Conservation (phyloP, 1,140 invertebrate species). For the Ceratosolen solmsi region DNA sequence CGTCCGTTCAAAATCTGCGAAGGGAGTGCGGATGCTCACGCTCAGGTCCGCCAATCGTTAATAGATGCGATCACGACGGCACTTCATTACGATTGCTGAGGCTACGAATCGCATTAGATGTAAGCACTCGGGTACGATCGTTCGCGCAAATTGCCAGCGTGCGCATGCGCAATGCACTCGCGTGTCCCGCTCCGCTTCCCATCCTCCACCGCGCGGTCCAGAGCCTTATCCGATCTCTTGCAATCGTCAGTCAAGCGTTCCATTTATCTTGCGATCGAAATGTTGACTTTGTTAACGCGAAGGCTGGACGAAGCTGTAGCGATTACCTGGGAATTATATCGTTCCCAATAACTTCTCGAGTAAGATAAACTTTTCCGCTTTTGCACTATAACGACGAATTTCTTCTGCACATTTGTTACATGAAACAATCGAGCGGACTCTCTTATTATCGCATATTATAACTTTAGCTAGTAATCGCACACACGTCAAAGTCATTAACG, state of each 20-base stretch:
- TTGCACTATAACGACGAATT: neutral
- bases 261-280: too few relatives aligned
- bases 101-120: neutral
- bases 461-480: neutral
- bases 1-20: neutral
- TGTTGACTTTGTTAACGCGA: too few relatives aligned
- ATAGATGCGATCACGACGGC: too few relatives aligned
- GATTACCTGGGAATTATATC: neutral
- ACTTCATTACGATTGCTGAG: too few relatives aligned
- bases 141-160: neutral
- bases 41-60: too few relatives aligned
- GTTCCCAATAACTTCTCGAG: neutral
- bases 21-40: too few relatives aligned
- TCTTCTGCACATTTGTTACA: constrained; percentile 4
- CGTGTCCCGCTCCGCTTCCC: too few relatives aligned
- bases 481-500: too few relatives aligned
- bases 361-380: neutral
- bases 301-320: neutral
- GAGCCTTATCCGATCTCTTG: neutral
- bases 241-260: too few relatives aligned
- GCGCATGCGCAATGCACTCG: too few relatives aligned
- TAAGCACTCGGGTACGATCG: neutral
- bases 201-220: too few relatives aligned
- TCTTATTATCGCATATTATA: neutral
- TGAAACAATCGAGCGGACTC: neutral